These are phyloP conservation scores for Electrona antarctica DNA, from an alignment of 2,113 vertebrate genomes.

Conservation along the genomic window DNA sequence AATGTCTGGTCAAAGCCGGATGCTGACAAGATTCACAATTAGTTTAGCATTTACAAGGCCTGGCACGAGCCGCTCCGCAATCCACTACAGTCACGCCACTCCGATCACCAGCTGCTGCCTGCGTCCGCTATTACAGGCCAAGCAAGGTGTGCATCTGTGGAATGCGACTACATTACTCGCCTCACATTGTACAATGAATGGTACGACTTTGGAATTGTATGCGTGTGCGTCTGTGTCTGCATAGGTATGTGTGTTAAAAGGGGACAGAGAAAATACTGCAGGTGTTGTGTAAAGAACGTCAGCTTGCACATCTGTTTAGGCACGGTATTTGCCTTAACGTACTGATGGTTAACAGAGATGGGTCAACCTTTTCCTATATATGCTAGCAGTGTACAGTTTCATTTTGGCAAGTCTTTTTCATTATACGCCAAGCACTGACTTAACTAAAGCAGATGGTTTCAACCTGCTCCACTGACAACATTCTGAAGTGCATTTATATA, in stretches of 20 bases:
- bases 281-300: not conserved
- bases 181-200: conserved; percentile 19
- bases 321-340: conserved; percentile 8
- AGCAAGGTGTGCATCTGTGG: conserved; percentile 52
- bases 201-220: conserved; percentile 6
- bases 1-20: conserved; percentile 54
- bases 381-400: conserved; percentile 7
- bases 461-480: conserved; percentile 16
- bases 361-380: not conserved
- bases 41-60: conserved; percentile 68
- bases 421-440: conserved; percentile 17
- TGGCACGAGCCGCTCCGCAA: conserved; percentile 60
- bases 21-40: conserved; percentile 67
- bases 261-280: not conserved
- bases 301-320: conserved; percentile 5
- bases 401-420: conserved; percentile 10
- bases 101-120: conserved; percentile 60
- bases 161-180: conserved; percentile 43
- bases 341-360: conserved; percentile 14
- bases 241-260: not conserved
- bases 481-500: conserved; percentile 3
- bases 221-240: not conserved
- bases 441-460: conserved; percentile 13
- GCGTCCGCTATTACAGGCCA: conserved; percentile 51
- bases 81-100: conserved; percentile 66